Evolutionary conservation across 1,140 invertebrate genomes (phyloP).

Genomic region (Aphaenogaster ashmeadi): DNA sequence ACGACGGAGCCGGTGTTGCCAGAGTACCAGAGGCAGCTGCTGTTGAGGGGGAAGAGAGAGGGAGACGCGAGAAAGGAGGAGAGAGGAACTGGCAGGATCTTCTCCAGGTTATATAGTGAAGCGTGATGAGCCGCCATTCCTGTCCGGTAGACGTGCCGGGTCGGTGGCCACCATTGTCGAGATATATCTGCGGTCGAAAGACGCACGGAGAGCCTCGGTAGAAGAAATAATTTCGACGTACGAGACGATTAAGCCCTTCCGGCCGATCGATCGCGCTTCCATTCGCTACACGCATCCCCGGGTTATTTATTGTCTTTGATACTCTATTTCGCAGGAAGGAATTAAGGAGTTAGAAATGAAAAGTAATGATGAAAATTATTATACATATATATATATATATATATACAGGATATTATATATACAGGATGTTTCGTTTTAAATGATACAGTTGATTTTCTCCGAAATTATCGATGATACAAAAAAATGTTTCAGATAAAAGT

Average conservation of each 20-base stretch:
- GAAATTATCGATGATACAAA: no score
- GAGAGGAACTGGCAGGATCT: constrained; percentile 16
- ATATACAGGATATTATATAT: no score
- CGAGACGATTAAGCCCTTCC: constrained; percentile 15
- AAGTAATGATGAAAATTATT: background rate
- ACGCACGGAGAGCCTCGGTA: background rate
- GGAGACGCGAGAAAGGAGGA: background rate
- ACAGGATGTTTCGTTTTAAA: no score
- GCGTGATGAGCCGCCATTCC: constrained; percentile 65
- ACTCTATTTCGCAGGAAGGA: background rate
- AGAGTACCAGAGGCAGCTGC: constrained; percentile 19
- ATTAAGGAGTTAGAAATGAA: background rate
- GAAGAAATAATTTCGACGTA: constrained; percentile 56
- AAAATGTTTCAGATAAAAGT: no score
- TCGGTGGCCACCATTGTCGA: constrained; percentile 41
- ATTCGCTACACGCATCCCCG: background rate
- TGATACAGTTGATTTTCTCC: no score
- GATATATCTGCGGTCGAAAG: constrained; percentile 35
- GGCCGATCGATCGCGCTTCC: constrained; percentile 23
- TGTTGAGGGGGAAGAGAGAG: background rate
- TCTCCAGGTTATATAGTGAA: constrained; percentile 62
- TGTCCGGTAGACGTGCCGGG: constrained; percentile 39
- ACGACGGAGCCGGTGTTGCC: constrained; percentile 46
- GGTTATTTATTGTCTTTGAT: constrained; percentile 17
- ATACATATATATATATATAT: no score